Base-by-base conservation (phyloP, 2,113 vertebrate species). In the Andinoacara biseriatus region DNA sequence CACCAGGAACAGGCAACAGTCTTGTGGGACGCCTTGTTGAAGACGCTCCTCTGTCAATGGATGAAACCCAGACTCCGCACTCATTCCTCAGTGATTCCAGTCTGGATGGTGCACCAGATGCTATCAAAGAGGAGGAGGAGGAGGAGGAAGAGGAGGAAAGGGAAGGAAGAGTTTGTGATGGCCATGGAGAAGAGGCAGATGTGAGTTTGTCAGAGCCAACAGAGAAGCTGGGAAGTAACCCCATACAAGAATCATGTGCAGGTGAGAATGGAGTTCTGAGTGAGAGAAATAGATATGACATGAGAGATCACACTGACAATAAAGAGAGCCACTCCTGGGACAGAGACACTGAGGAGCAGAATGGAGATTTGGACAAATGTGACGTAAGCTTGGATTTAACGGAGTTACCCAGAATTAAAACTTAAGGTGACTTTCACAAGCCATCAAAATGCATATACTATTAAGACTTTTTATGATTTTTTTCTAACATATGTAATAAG, bases 71-170 rank as follows among this genome's bases (percentile, higher is more conserved):
- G 35, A 91, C 91, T 2, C 90, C 91, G 0, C 92, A 92, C 82
- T 93, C 90, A 5, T 95, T 95, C 69, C 93, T 95, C 77, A 95
- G 93, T 2, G 95, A 96, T 76, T 96, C 95, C 62, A 96, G 95
- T 80, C 58, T 95, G 75, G 95, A 96, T 8, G 94, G 93, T 60
- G 89, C 35, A 9, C 77, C 80, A 1, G 85, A 94, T 22, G 79
- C 76, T 13, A 79, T 92, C 17, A 91, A 93, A 81, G 93, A 92
- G 24, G 92, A 86, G 1, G 92, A 91, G 18, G 89, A 90, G 3
- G 92, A 92, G 2, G 92, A 93, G 8, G 91, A 91, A 38, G 91
- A 92, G 24, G 93, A 92, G 4, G 93, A 89, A 29, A 90, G 91
- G 8, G 90, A 83, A 29, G 77, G 35, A 80, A 81, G 78, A 40